Base-by-base conservation (phyloP, 2,797 vertebrate species). In the Peromyscus attwateri region DNA sequence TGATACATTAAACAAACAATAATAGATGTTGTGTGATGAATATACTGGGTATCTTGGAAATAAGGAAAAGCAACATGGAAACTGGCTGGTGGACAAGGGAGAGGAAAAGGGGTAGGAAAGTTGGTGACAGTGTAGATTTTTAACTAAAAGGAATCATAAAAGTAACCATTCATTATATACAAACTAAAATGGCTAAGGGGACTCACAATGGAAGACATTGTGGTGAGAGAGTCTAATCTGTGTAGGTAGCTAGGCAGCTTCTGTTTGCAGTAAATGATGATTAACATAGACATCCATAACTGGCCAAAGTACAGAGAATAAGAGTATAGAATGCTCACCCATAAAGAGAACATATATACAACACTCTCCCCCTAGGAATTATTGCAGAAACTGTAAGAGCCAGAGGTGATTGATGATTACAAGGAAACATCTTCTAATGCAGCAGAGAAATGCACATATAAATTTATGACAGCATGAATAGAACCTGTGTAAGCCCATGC, bases 111-210 rank as follows among this genome's bases (percentile, higher is more conserved):
- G 21, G 14, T 52, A 23, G 11, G 66, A 27, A 76, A 84, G 27
- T 40, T n/a, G 43, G 31, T 43, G 29, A 17, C 6, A 89, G 31
- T 34, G 29, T 55, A 3, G 46, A n/a, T 52, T n/a, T 13, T 66
- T 93, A 76, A 92, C n/a, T 64, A 90, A 96, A 89, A 37, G 34
- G 3, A 96, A 68, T 62, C 37, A 84, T 88, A 75, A 64, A n/a
- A 37, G 66, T 5, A 96, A 68, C 62, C 37, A 84, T 87, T 71
- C 0, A 0, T 31, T 85, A 27, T 17, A 37, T 80, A 46, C 80
- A 40, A 49, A 87, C 29, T 46, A 49, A 68, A 76, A 75, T 49
- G 4, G 76, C 25, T 55, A 92, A 92, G 46, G 66, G 31, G 0
- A 23, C 13, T 13, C 29, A 89, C 25, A 57, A 46, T 37, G 40